Evolutionary conservation across 1,140 invertebrate species (phyloP), one percentile per base, ranked within the genome.

Genomic region (Pygmarrhopalites habei): DNA sequence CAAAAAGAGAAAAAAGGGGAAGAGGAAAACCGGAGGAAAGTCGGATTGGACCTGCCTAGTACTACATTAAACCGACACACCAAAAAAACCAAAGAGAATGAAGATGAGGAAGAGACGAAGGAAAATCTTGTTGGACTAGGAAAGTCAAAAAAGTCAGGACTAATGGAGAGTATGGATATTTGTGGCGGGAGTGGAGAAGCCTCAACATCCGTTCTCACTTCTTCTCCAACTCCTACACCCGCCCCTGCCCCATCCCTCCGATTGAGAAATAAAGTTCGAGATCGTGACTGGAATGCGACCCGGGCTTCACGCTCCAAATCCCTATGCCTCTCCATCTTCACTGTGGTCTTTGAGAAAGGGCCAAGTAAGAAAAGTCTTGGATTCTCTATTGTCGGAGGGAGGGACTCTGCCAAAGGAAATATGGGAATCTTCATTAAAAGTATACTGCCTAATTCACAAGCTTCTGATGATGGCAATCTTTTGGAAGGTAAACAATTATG

Each of bases 401-500:
- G 82, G 57, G 91, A 95, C 74, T 92, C 90, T 23, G 88, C 91
- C 0, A 85, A 88, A 77, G 91, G 91, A 62, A 86, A 84, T 67
- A 85, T 94, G 74, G 89, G 86, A 32, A 93, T 95, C 72, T 94
- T 91, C 75, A 88, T 95, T 28, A 91, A 93, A 76, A 90, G 89
- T 58, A 90, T 95, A 62, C 84, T 93, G 72, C 85, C 89, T 14
- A 82, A 85, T 72, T 91, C 92, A 21, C 87, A 94, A 75, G 90
- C 91, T 59, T 85, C 89, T 44, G 88, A 92, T 73, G 85, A 86
- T 77, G 89, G 89, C 46, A 82, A 82, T 76, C 79, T 95, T 61
- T 84, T 83, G 78, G 90, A 90, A 80, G 88, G 89, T 87, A 74
- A 73, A 62, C 63, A 23, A 14, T 41, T 15, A 32, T 56, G 28